A percentile compares a stretch with the other conserved stretches of the same genome.
Evolutionary conservation across 2,113 vertebrate species (phyloP).

Genomic region (Poeciliopsis prolifica): DNA sequence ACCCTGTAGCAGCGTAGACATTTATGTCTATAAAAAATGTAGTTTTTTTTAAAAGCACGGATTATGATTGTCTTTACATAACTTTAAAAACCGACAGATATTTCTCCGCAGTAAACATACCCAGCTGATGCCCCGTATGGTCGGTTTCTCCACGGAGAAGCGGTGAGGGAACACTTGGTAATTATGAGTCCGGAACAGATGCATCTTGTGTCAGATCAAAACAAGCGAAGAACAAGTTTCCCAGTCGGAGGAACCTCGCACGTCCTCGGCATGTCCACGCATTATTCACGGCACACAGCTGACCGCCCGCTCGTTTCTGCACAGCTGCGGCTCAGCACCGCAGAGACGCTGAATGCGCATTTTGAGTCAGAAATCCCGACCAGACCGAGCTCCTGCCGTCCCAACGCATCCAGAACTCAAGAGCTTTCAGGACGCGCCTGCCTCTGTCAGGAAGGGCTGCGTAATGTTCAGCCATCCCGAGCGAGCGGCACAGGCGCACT

Average conservation of each 20-base stretch:
- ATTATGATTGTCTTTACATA: not conserved
- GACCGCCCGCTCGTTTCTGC: not conserved
- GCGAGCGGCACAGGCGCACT: conserved; percentile 58
- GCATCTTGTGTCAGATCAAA: conserved; percentile 79
- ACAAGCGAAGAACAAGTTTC: conserved; percentile 35
- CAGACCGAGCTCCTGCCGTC: not conserved
- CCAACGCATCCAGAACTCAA: conserved; percentile 10
- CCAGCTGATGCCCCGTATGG: conserved; percentile 90
- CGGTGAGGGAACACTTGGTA: conserved; percentile 88
- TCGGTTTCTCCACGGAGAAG: conserved; percentile 67
- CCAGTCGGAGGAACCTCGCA: conserved; percentile 35
- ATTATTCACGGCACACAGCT: conserved; percentile 28
- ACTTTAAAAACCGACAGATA: not conserved
- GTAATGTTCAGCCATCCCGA: conserved; percentile 32
- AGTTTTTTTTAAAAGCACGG: too few relatives aligned
- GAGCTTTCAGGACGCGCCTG: not conserved
- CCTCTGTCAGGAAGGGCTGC: conserved; percentile 28
- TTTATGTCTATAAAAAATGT: too few relatives aligned
- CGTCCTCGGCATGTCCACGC: conserved; percentile 33
- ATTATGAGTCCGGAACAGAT: conserved; percentile 88
- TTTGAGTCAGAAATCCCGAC: not conserved
- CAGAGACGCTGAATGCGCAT: conserved; percentile 14
- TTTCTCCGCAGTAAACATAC: conserved; percentile 66
- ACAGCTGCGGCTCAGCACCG: conserved; percentile 2
- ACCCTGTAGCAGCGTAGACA: not conserved